These are phyloP conservation scores for Dicaeum eximium DNA, from an alignment of 2,113 vertebrate species.

Conservation along the genomic window DNA sequence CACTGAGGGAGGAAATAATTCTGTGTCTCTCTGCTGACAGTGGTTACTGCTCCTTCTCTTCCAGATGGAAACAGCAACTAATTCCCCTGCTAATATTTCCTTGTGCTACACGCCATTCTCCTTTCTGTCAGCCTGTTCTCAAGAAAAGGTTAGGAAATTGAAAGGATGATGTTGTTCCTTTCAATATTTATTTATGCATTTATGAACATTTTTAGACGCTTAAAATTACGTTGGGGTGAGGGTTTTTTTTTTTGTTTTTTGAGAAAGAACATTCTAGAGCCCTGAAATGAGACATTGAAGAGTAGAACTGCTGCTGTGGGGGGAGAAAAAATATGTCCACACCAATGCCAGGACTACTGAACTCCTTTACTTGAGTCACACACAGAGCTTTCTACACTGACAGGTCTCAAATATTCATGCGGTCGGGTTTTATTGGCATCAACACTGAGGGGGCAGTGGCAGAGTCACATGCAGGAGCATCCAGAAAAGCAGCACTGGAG, in stretches of 20 bases:
- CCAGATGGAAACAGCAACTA: not conserved
- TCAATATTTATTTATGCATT: not conserved
- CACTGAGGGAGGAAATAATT: not conserved
- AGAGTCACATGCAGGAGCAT: constrained; percentile 38
- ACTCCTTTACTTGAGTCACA: constrained; percentile 24
- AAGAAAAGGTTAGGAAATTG: not conserved
- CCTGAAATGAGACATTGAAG: not conserved
- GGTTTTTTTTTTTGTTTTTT: not conserved
- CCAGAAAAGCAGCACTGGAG: constrained; percentile 24
- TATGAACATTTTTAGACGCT: not conserved
- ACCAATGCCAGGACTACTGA: not conserved
- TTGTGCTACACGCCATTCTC: not conserved
- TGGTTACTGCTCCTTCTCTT: not conserved
- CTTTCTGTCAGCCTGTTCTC: not conserved
- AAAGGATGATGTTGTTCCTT: not conserved
- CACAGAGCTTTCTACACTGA: constrained; percentile 27
- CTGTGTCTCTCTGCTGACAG: not conserved
- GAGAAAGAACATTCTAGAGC: not conserved
- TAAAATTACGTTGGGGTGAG: not conserved
- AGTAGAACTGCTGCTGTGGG: not conserved
- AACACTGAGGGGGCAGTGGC: not conserved
- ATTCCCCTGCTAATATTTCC: not conserved
- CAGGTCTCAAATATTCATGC: constrained; percentile 12
- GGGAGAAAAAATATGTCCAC: constrained; percentile 4
- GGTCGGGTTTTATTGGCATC: constrained; percentile 16